These are phyloP conservation scores for Phoxinus dragarum DNA, from an alignment of 2,797 vertebrate species.

Conservation along the genomic window DNA sequence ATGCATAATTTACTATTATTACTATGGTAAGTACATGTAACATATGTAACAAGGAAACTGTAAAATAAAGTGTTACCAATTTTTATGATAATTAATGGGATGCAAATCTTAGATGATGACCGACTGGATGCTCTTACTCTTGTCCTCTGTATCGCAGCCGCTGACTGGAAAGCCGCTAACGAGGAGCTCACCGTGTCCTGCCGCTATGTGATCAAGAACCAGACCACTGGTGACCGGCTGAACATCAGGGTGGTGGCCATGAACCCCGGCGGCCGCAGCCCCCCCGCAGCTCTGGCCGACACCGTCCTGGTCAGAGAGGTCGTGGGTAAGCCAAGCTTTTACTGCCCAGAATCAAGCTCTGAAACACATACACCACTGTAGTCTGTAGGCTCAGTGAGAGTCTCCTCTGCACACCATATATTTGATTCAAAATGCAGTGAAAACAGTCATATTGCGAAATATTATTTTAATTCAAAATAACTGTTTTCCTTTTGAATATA, in stretches of 20 bases:
- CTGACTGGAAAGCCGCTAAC: conserved; percentile 87
- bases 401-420: background rate
- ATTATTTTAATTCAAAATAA: background rate
- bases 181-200: conserved; percentile 84
- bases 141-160: conserved; percentile 71
- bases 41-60: too few relatives aligned
- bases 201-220: conserved; percentile 84
- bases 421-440: background rate
- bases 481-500: background rate
- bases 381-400: background rate
- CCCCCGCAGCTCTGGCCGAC: conserved; percentile 78
- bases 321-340: conserved; percentile 77
- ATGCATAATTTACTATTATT: too few relatives aligned
- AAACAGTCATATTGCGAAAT: background rate
- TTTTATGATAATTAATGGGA: background rate
- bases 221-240: conserved; percentile 84
- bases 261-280: conserved; percentile 81
- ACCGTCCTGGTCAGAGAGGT: conserved; percentile 87
- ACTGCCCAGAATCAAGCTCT: background rate
- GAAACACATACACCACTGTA: background rate
- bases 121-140: background rate
- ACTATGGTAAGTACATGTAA: too few relatives aligned
- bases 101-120: background rate
- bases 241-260: conserved; percentile 85
- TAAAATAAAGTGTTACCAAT: background rate